Evolutionary conservation across 2,797 vertebrate species (phyloP).

Genomic region (Bufotes viridis): DNA sequence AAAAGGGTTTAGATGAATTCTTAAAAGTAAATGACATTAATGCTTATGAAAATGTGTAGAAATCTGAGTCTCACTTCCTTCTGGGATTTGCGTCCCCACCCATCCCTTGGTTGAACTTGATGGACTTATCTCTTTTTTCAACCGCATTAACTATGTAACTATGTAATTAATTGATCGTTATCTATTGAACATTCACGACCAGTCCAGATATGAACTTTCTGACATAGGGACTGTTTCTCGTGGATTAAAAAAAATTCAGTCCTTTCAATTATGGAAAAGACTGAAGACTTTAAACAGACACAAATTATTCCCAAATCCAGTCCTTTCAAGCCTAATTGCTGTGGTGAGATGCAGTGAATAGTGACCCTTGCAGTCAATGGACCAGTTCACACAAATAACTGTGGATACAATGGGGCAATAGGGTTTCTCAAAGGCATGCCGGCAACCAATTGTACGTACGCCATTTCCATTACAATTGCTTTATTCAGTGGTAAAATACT

Average conservation of each 20-base stretch:
- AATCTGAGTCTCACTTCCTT: too few species aligned
- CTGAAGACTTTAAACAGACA: background rate
- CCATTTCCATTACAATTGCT: constrained; percentile 26
- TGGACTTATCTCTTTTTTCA: too few species aligned
- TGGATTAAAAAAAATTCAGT: background rate
- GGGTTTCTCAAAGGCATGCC: constrained; percentile 20
- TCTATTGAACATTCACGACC: background rate
- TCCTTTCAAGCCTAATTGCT: constrained; percentile 41
- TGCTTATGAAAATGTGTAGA: too few species aligned
- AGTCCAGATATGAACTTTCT: background rate
- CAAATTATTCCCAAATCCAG: constrained; percentile 25
- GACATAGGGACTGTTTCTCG: background rate
- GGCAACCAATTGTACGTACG: background rate
- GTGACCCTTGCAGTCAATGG: constrained; percentile 23
- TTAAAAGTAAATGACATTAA: too few species aligned
- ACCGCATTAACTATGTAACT: too few species aligned
- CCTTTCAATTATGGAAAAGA: background rate
- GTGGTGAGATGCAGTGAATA: constrained; percentile 30
- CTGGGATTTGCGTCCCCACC: too few species aligned
- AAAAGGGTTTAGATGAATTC: too few species aligned
- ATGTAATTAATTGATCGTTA: background rate
- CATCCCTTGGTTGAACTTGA: too few species aligned
- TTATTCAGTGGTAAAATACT: constrained; percentile 17
- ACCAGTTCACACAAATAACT: constrained; percentile 35
- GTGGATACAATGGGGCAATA: constrained; percentile 28